Evolutionary conservation across 53 echinoderm and acorn worm genomes (phyloP).

Genomic region (Paracentrotus lividus): DNA sequence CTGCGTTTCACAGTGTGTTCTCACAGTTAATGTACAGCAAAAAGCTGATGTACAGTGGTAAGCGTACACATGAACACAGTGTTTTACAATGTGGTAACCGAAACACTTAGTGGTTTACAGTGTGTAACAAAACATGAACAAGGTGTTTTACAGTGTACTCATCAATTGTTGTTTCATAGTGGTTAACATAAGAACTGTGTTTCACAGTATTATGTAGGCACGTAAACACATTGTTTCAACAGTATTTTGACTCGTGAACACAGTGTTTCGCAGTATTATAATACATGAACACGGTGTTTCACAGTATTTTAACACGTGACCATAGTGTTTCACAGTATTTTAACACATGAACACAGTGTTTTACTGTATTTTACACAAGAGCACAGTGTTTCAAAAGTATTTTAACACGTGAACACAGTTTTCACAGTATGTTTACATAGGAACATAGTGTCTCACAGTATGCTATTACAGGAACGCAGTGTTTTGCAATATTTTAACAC

Average conservation of each 20-base stretch:
- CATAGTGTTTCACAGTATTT: neutral
- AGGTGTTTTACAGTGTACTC: too few relatives aligned
- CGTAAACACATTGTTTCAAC: neutral
- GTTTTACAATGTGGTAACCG: neutral
- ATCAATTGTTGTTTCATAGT: too few relatives aligned
- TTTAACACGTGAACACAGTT: neutral
- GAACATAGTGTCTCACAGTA: neutral
- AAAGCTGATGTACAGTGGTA: too few relatives aligned
- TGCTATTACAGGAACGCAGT: neutral
- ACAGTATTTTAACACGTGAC: neutral
- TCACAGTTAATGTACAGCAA: too few relatives aligned
- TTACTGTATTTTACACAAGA: neutral
- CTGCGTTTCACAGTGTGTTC: neutral
- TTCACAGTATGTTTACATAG: neutral
- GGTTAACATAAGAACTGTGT: too few relatives aligned
- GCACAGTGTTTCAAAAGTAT: neutral
- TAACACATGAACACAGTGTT: neutral
- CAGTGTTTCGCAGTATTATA: neutral
- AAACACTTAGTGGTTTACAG: too few relatives aligned
- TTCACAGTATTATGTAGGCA: too few relatives aligned
- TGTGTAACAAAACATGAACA: too few relatives aligned
- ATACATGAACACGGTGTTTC: neutral
- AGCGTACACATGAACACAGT: too few relatives aligned
- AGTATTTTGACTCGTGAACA: neutral
- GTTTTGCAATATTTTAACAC: neutral